Percentiles rank a stretch among this genome's conserved stretches.
Evolutionary conservation across 2,888 invertebrate species (phyloP).

Genomic region (Meiosimyza decipiens): DNA sequence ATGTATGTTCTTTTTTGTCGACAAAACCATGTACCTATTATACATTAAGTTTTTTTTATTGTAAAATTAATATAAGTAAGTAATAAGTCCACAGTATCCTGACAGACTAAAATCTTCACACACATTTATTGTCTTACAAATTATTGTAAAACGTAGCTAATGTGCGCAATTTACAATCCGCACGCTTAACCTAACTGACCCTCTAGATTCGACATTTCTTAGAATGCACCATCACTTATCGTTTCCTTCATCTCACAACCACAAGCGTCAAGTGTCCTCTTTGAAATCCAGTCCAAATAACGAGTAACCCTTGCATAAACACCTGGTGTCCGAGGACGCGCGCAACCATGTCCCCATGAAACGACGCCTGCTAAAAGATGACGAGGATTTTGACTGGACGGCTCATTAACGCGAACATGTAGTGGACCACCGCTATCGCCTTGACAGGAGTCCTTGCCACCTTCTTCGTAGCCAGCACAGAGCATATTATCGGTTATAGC

Average conservation of each 20-base stretch:
- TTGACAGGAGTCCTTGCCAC: conserved; percentile 64
- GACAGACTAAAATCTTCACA: no score
- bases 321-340: conserved; percentile 77
- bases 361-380: conserved; percentile 73
- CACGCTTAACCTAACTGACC: no score
- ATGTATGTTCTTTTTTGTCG: no score
- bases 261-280: conserved; percentile 76
- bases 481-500: conserved; percentile 64
- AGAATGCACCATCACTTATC: neutral
- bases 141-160: no score
- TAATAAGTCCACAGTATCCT: no score
- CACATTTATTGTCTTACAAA: no score
- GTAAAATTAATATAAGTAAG: no score
- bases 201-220: no score
- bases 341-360: conserved; percentile 69
- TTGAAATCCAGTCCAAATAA: conserved; percentile 75
- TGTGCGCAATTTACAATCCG: no score
- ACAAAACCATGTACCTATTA: no score
- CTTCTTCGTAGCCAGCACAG: conserved; percentile 61
- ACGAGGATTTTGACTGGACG: conserved; percentile 27
- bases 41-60: no score
- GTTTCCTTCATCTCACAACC: conserved; percentile 66
- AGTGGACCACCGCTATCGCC: conserved; percentile 65
- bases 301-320: conserved; percentile 86
- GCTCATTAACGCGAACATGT: conserved; percentile 51